Conservation (phyloP, 2,797 vertebrate genomes). For the Paguma larvata region DNA sequence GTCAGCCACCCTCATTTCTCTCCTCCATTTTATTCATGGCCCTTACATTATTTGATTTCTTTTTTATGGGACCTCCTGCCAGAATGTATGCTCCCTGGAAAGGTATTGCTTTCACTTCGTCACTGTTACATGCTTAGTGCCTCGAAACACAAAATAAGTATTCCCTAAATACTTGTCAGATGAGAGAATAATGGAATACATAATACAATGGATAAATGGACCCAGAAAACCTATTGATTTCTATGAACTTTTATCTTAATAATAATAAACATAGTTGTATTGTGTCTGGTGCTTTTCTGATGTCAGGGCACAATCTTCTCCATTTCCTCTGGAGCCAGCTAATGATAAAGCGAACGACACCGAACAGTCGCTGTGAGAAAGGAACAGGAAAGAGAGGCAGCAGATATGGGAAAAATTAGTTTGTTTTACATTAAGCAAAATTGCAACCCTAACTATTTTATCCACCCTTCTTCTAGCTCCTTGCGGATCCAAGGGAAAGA, state of each 20-base stretch:
- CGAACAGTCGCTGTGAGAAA: background rate
- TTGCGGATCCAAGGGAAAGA: background rate
- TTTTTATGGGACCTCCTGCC: no score
- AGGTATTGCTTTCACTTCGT: background rate
- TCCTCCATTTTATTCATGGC: background rate
- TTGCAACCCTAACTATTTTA: background rate
- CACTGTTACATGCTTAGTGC: background rate
- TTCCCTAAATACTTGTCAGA: background rate
- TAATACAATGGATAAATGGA: background rate
- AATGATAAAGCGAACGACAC: background rate
- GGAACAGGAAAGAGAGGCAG: background rate
- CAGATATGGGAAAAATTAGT: background rate
- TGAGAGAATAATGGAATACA: background rate
- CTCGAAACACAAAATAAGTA: background rate
- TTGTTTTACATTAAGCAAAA: background rate
- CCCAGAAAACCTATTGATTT: background rate
- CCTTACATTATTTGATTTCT: background rate
- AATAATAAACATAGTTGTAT: background rate
- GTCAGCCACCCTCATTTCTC: background rate
- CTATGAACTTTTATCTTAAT: background rate
- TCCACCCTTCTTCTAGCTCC: background rate
- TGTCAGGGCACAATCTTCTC: background rate
- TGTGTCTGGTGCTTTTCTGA: background rate
- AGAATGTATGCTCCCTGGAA: background rate
- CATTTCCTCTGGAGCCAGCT: background rate